These are phyloP conservation scores for Apantesis nais DNA, from an alignment of 2,888 invertebrate species.

Conservation along the genomic window DNA sequence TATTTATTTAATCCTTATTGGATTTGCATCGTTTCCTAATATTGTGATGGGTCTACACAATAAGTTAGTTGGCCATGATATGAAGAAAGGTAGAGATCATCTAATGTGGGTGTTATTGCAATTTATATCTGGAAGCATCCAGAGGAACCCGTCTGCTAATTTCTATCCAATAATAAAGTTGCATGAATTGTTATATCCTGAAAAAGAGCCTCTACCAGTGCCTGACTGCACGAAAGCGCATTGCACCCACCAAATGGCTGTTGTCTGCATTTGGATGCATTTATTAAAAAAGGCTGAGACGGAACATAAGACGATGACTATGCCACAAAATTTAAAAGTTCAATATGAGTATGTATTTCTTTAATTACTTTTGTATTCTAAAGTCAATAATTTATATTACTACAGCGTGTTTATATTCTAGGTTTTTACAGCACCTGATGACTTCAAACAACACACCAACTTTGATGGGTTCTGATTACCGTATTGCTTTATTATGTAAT, in stretches of 20 bases:
- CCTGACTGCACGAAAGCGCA: slow-evolving; percentile 95
- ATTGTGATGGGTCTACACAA: slow-evolving; percentile 96
- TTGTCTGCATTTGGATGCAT: slow-evolving; percentile 98
- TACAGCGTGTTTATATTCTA: slow-evolving; percentile 13
- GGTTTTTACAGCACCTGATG: slow-evolving; percentile 94
- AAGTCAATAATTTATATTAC: neutral
- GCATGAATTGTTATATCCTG: slow-evolving; percentile 96
- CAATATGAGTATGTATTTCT: slow-evolving; percentile 91
- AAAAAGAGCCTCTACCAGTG: slow-evolving; percentile 94
- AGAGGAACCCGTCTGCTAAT: slow-evolving; percentile 95
- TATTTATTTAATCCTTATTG: slow-evolving; percentile 97
- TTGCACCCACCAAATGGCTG: slow-evolving; percentile 96
- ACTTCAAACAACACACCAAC: slow-evolving; percentile 89
- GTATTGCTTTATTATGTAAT: slow-evolving; percentile 96
- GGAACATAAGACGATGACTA: slow-evolving; percentile 92
- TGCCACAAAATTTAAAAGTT: slow-evolving; percentile 92
- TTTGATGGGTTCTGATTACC: slow-evolving; percentile 94
- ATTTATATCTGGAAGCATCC: slow-evolving; percentile 98
- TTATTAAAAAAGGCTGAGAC: slow-evolving; percentile 96
- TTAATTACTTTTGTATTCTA: neutral
- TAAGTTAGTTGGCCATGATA: slow-evolving; percentile 91
- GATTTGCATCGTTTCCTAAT: slow-evolving; percentile 96
- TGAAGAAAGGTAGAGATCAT: slow-evolving; percentile 96
- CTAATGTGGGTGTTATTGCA: slow-evolving; percentile 99
- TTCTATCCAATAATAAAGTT: slow-evolving; percentile 95